Percentiles rank a stretch among this genome's conserved stretches.
phyloP scores from a whole-genome alignment of 1,140 invertebrate species.

The Sycophaga agraensis region DNA sequence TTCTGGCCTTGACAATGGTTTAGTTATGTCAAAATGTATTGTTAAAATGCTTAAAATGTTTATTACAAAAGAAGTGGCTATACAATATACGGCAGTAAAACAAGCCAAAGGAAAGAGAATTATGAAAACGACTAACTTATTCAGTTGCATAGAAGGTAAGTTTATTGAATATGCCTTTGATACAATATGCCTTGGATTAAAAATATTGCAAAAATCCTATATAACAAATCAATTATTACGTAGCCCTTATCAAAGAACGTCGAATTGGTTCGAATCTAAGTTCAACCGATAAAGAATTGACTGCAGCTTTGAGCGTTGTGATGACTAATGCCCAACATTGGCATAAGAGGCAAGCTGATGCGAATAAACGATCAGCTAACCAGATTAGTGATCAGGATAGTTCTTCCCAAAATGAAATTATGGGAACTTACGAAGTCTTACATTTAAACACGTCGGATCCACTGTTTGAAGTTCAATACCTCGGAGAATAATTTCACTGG shows the following conservation, averaged over 20 bases:
- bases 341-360: neutral
- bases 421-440: neutral
- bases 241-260: neutral
- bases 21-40: no score
- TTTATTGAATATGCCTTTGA: no score
- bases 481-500: no score
- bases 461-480: neutral
- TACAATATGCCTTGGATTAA: no score
- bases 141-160: no score
- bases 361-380: neutral
- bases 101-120: no score
- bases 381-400: neutral
- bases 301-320: neutral
- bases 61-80: no score
- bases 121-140: no score
- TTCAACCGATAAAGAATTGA: neutral
- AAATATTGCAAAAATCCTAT: neutral
- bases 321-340: conserved; percentile 3
- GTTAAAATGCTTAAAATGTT: no score
- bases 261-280: neutral
- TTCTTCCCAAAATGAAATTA: neutral
- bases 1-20: no score
- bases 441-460: neutral
- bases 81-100: no score
- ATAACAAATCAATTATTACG: no score